Conservation (phyloP, 2,797 vertebrate species). For the Pangasius macronema region DNA sequence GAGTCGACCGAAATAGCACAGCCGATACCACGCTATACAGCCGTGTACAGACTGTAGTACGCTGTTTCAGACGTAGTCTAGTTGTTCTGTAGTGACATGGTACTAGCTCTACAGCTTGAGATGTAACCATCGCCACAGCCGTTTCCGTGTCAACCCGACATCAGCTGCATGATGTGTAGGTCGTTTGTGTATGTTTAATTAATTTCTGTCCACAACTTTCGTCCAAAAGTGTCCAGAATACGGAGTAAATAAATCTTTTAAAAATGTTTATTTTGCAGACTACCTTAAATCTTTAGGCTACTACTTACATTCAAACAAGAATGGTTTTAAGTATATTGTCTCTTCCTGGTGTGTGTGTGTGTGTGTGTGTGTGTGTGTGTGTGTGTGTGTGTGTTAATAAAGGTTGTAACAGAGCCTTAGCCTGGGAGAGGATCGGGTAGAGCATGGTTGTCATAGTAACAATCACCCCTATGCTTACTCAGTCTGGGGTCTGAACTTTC, state of each 20-base stretch:
- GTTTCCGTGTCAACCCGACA: neutral
- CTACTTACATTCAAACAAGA: too few species aligned
- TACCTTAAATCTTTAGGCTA: neutral
- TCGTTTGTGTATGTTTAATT: neutral
- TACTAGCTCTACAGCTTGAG: neutral
- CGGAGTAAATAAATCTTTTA: neutral
- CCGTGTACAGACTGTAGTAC: too few species aligned
- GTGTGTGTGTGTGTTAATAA: neutral
- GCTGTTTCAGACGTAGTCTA: neutral
- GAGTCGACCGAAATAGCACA: neutral
- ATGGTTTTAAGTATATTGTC: neutral
- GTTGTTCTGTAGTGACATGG: neutral
- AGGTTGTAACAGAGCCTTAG: conserved; percentile 12
- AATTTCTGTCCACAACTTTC: neutral
- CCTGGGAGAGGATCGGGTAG: conserved; percentile 17
- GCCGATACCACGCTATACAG: neutral
- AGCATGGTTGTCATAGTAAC: conserved; percentile 32
- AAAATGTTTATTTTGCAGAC: neutral
- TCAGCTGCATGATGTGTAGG: neutral
- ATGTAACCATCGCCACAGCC: neutral
- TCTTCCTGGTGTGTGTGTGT: neutral
- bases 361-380: neutral
- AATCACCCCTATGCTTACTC: conserved; percentile 22
- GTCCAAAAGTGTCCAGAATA: neutral
- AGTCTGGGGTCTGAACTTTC: conserved; percentile 38